Conservation (phyloP, 1,140 invertebrate genomes). For the Zaprionus ghesquierei region DNA sequence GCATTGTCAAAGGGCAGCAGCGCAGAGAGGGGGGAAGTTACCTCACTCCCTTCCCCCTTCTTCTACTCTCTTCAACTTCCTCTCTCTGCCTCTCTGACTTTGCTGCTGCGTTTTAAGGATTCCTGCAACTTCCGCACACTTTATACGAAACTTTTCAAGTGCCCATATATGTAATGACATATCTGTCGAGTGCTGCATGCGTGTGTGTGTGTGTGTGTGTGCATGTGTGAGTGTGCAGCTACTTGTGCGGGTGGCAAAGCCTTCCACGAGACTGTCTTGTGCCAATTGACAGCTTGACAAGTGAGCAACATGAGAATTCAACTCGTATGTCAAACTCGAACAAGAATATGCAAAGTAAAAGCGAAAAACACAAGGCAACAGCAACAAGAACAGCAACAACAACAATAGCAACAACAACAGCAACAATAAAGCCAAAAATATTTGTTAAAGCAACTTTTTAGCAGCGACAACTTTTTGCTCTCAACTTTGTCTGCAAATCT, state of each 20-base stretch:
- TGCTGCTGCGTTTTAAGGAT: conserved; percentile 14
- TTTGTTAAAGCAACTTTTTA: conserved; percentile 67
- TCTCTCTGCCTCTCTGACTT: background rate
- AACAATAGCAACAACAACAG: background rate
- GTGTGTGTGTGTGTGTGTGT: background rate
- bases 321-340: conserved; percentile 62
- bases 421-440: conserved; percentile 48
- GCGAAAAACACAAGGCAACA: conserved; percentile 31
- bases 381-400: background rate
- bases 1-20: background rate
- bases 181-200: conserved; percentile 56
- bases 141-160: conserved; percentile 78
- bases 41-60: too few relatives aligned
- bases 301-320: conserved; percentile 80
- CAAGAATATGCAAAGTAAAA: conserved; percentile 66
- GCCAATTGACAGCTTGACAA: conserved; percentile 79
- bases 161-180: conserved; percentile 75
- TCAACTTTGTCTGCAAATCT: conserved; percentile 64
- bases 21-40: background rate
- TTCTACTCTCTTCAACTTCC: too few relatives aligned
- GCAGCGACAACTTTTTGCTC: conserved; percentile 64
- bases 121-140: conserved; percentile 49
- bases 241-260: conserved; percentile 22
- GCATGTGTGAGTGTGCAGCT: conserved; percentile 6
- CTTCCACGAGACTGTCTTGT: conserved; percentile 57